Conservation (phyloP, 2,888 invertebrate species). For the Aphidius colemani region DNA sequence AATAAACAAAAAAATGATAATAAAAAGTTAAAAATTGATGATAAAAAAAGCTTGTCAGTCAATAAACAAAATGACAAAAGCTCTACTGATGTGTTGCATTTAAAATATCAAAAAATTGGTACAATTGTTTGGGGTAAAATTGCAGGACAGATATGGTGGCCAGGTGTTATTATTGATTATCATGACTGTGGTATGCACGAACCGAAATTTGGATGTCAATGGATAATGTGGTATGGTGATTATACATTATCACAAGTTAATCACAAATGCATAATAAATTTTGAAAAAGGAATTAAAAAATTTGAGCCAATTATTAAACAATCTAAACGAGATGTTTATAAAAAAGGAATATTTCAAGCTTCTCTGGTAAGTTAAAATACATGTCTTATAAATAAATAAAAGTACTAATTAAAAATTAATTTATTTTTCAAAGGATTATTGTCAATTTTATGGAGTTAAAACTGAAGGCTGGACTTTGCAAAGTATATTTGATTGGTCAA, state of each 20-base stretch:
- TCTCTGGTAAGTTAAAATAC: not conserved
- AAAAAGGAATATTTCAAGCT: conserved; percentile 28
- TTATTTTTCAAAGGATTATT: conserved; percentile 41
- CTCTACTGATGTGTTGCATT: conserved; percentile 35
- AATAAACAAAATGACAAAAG: conserved; percentile 6
- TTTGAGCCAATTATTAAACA: conserved; percentile 23
- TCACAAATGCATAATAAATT: conserved; percentile 23
- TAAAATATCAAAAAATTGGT: conserved; percentile 49
- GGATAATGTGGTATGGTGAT: conserved; percentile 57
- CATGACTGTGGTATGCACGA: conserved; percentile 50
- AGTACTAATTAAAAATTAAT: too few species aligned
- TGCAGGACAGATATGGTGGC: conserved; percentile 52
- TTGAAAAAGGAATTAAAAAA: conserved; percentile 19
- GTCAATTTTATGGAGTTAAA: conserved; percentile 36
- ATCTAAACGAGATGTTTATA: conserved; percentile 28
- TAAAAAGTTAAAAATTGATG: too few species aligned
- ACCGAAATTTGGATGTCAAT: conserved; percentile 50
- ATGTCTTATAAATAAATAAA: too few species aligned
- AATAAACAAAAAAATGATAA: too few species aligned
- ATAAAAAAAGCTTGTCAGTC: conserved; percentile 27
- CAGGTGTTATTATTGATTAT: conserved; percentile 54
- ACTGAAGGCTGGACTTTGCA: conserved; percentile 42
- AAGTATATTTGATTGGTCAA: conserved; percentile 37
- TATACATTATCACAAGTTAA: conserved; percentile 49
- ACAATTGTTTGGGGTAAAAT: conserved; percentile 53